phyloP scores from a whole-genome alignment of 2,113 vertebrate species.

The Sceloporus undulatus region DNA sequence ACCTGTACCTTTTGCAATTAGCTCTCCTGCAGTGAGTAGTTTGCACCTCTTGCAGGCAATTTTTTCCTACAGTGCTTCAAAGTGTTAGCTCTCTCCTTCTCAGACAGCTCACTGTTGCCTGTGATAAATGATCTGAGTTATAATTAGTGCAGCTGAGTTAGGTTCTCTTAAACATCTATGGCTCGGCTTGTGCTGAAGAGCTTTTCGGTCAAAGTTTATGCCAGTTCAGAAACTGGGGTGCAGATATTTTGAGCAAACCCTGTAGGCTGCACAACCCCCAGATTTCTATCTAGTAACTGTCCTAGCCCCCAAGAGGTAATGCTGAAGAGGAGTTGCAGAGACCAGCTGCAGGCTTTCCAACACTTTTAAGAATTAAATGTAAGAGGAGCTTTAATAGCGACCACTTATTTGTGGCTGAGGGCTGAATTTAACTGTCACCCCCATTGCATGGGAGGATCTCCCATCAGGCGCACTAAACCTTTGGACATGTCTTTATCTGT shows the following conservation, averaged over 20 bases:
- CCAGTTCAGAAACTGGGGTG: slow-evolving; percentile 51
- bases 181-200: fast-evolving
- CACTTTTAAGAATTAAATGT: neutral
- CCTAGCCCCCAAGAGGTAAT: no score
- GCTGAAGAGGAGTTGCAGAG: neutral
- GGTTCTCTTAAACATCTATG: neutral
- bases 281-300: no score
- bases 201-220: slow-evolving; percentile 38
- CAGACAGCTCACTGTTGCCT: neutral
- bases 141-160: neutral
- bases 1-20: neutral
- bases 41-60: neutral
- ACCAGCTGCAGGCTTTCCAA: neutral
- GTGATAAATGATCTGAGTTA: neutral
- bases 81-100: neutral
- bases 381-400: neutral
- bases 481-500: neutral
- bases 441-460: neutral
- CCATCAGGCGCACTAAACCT: neutral
- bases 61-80: neutral
- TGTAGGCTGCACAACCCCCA: neutral
- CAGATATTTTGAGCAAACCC: slow-evolving; percentile 22
- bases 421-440: neutral
- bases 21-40: neutral
- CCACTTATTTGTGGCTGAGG: neutral